phyloP scores from a whole-genome alignment of 1,140 invertebrate species.

The Anoplolepis gracilipes region DNA sequence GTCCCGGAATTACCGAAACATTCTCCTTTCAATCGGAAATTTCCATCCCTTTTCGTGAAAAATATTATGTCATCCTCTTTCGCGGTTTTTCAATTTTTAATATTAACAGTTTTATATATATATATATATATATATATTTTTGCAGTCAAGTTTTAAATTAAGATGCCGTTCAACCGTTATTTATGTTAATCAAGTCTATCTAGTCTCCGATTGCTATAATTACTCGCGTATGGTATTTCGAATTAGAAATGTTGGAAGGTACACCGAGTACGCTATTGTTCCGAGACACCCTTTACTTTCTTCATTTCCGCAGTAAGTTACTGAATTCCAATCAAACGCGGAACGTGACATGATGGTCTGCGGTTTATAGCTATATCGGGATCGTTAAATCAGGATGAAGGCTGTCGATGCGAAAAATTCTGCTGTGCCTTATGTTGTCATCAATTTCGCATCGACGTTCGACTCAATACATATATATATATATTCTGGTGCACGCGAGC shows the following conservation, averaged over 20 bases:
- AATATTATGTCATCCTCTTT: neutral
- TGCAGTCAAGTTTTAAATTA: neutral
- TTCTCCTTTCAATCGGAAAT: neutral
- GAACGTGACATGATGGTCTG: neutral
- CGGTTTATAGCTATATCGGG: slow-evolving; percentile 1
- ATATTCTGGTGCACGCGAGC: neutral
- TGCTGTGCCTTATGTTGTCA: neutral
- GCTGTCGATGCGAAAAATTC: neutral
- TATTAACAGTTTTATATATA: too few species aligned
- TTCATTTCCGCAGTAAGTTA: neutral
- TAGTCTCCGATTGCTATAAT: too few species aligned
- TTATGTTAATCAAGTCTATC: too few species aligned
- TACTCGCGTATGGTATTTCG: neutral
- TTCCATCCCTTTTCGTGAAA: too few species aligned
- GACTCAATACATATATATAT: neutral
- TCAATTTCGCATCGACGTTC: neutral
- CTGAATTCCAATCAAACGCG: neutral
- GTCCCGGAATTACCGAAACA: neutral
- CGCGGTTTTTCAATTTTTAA: neutral
- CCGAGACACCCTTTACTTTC: neutral
- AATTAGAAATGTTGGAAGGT: neutral
- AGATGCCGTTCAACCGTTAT: neutral
- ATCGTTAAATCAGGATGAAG: slow-evolving; percentile 27
- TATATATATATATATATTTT: neutral
- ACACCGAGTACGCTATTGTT: neutral